Evolutionary conservation across 2,797 vertebrate species (phyloP).

Genomic region (Molossus molossus): DNA sequence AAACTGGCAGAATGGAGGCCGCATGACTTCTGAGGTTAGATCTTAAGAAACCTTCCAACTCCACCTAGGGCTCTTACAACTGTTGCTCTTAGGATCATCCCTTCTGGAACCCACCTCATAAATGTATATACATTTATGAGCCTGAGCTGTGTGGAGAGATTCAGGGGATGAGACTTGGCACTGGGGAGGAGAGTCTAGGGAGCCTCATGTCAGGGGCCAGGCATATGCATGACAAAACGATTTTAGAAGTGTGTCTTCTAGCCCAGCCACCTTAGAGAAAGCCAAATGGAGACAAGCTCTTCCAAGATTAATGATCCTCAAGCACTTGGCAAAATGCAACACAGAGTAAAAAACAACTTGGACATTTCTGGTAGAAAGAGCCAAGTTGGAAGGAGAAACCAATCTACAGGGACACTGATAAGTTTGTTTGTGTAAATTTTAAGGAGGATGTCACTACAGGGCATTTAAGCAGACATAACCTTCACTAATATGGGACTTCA

Average conservation of each 20-base stretch:
- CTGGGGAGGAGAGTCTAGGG: background rate
- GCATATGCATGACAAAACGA: background rate
- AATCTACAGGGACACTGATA: background rate
- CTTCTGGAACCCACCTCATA: background rate
- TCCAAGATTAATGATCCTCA: background rate
- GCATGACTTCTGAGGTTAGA: background rate
- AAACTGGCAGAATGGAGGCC: background rate
- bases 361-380: slow-evolving; percentile 2
- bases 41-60: background rate
- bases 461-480: background rate
- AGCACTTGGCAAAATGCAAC: too few species aligned
- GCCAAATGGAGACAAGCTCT: background rate
- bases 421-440: background rate
- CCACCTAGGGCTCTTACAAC: background rate
- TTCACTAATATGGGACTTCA: background rate
- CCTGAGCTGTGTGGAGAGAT: background rate
- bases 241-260: background rate
- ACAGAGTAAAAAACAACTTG: background rate
- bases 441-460: background rate
- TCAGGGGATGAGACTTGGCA: background rate
- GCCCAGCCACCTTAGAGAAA: background rate
- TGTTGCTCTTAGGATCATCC: background rate
- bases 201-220: background rate
- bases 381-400: background rate
- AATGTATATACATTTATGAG: background rate